Conservation (phyloP, 2,797 vertebrate genomes). For the Ctenosaura bakeri region DNA sequence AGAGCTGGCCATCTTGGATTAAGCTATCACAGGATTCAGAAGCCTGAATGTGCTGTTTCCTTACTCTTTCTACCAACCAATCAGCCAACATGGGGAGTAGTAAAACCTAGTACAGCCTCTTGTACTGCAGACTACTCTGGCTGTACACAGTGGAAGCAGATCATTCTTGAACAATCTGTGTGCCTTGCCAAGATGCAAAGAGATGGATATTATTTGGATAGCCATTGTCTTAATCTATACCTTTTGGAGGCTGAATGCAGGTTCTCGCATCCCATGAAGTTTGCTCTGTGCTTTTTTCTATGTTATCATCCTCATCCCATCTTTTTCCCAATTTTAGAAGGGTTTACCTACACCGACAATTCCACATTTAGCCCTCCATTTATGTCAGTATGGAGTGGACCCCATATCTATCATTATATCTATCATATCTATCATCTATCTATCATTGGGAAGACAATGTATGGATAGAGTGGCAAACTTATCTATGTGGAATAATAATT, state of each 20-base stretch:
- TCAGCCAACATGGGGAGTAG: too few species aligned
- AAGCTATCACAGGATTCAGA: too few species aligned
- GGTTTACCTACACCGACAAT: too few species aligned
- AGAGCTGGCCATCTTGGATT: too few species aligned
- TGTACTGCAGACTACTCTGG: too few species aligned
- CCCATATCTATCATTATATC: background rate
- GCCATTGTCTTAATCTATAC: background rate
- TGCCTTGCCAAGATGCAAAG: background rate
- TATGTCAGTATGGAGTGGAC: background rate
- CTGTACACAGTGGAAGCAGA: too few species aligned
- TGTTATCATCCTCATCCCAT: too few species aligned
- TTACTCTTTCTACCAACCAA: too few species aligned
- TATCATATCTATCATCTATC: background rate
- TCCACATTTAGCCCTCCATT: background rate
- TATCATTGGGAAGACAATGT: background rate
- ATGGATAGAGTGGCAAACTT: background rate
- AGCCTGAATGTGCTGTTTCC: too few species aligned
- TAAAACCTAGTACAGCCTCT: too few species aligned
- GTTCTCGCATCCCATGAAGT: background rate
- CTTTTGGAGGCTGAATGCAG: background rate
- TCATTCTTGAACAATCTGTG: too few species aligned
- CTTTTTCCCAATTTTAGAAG: too few species aligned
- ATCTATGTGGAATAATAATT: background rate
- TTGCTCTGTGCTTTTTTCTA: background rate
- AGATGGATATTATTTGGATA: background rate